Base-by-base conservation (phyloP, 2,888 invertebrate genomes). In the Oscheius onirici region DNA sequence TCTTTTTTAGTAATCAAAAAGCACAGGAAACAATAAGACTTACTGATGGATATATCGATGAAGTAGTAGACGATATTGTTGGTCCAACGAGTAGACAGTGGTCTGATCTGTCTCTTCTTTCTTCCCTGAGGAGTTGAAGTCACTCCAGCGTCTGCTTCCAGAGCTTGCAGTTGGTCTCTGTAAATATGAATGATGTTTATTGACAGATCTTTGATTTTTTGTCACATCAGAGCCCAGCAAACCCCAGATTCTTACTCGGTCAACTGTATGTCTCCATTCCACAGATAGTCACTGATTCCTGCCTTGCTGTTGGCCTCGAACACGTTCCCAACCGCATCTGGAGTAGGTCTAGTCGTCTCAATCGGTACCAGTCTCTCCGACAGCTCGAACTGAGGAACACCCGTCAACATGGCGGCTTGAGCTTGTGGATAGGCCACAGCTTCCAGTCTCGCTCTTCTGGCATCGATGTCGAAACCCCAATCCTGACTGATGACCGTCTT, bases 71-170 rank as follows among this genome's bases (percentile, higher is more conserved):
- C 70, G 3, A 28, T 57, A 11, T 75, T 75, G 13, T 67, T 51
- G 3, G 75, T 65, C 77, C 77, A 77, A 13, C 67, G 68, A 8
- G 46, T 26, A 13, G 76, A 70, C 5, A 58, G 69, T 20, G 49
- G 43, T 20, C 17, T 26, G 6, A 77, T 58, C 61, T 77, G 77
- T 24, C 77, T 40, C 44, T 77, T 77, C 26, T 72, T 73, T 20
- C 77, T 17, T 20, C 46, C 24, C 20, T 3, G 17, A n/a, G 28
- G 40, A 54, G 8, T 6, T 3, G 34, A 34, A 8, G 5, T 34
- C 34, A 34, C 34, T 41, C 0, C 41, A 6, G 8, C 6, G 41
- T 24, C 17, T 15, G n/a, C 20, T 49, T 63, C 63, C 28, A 63
- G n/a, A n/a, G 44, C 15, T 8, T n/a, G n/a, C 17, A 63, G 26